Evolutionary conservation across 2,113 vertebrate species (phyloP).

Genomic region (Eulemur rufifrons): DNA sequence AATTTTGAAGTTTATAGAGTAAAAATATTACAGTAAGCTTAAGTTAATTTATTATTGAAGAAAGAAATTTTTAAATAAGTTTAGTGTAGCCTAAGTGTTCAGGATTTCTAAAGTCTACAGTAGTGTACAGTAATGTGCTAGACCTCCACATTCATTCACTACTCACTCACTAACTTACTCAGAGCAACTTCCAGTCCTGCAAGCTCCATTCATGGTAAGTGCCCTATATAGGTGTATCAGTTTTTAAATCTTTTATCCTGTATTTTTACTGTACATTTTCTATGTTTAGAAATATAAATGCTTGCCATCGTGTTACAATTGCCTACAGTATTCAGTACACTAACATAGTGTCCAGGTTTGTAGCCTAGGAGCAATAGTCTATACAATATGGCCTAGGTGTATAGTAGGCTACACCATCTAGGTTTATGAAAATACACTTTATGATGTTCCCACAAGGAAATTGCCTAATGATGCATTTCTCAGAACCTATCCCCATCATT

Average conservation of each 20-base stretch:
- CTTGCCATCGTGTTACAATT: not conserved
- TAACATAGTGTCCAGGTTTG: not conserved
- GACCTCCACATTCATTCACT: not conserved
- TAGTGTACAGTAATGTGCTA: not conserved
- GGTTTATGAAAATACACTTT: not conserved
- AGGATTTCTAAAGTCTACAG: not conserved
- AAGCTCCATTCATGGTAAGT: not conserved
- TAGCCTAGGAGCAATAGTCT: not conserved
- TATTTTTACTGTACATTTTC: not conserved
- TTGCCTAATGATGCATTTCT: not conserved
- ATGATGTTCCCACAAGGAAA: not conserved
- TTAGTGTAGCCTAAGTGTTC: not conserved
- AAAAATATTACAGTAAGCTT: not conserved
- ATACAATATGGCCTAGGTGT: not conserved
- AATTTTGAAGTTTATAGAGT: not conserved
- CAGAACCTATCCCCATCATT: not conserved
- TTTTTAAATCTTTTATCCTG: not conserved
- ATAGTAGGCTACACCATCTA: not conserved
- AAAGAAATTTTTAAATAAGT: not conserved
- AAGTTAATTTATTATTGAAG: not conserved
- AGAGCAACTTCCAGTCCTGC: not conserved
- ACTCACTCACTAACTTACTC: not conserved
- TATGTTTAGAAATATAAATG: not conserved
- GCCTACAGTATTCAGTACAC: not conserved
- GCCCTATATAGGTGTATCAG: not conserved